These are phyloP conservation scores for Aegypius monachus DNA, from an alignment of 2,113 vertebrate species.

Conservation along the genomic window DNA sequence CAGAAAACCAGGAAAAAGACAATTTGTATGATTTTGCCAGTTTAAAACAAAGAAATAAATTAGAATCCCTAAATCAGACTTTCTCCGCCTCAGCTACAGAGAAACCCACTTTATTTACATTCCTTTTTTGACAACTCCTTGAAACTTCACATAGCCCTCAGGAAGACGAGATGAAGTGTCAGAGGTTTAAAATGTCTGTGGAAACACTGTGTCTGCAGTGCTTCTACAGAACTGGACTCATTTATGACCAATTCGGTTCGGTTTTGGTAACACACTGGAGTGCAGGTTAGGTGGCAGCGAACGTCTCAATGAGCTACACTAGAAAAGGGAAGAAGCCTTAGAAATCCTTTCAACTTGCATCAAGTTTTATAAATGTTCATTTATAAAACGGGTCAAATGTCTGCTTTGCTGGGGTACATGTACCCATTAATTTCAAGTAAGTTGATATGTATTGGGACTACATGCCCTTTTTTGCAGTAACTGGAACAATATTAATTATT, in stretches of 20 bases:
- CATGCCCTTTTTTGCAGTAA: neutral
- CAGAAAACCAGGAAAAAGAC: neutral
- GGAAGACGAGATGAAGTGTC: neutral
- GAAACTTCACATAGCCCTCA: neutral
- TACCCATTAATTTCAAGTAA: neutral
- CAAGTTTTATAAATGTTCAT: neutral
- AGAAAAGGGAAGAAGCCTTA: neutral
- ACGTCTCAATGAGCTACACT: neutral
- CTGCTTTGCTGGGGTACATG: neutral
- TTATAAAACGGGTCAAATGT: neutral
- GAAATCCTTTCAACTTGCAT: neutral
- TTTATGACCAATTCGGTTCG: rapidly evolving
- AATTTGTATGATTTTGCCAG: neutral
- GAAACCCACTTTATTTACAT: neutral
- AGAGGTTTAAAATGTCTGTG: neutral
- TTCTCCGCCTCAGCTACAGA: neutral
- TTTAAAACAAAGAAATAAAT: neutral
- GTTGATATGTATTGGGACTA: neutral
- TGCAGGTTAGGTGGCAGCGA: neutral
- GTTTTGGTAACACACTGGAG: neutral
- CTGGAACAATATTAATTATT: neutral
- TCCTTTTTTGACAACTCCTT: neutral
- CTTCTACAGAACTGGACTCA: neutral
- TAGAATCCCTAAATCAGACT: neutral
- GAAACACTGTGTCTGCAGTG: neutral